Conservation (phyloP, 2,797 vertebrate species). For the Artibeus lituratus region DNA sequence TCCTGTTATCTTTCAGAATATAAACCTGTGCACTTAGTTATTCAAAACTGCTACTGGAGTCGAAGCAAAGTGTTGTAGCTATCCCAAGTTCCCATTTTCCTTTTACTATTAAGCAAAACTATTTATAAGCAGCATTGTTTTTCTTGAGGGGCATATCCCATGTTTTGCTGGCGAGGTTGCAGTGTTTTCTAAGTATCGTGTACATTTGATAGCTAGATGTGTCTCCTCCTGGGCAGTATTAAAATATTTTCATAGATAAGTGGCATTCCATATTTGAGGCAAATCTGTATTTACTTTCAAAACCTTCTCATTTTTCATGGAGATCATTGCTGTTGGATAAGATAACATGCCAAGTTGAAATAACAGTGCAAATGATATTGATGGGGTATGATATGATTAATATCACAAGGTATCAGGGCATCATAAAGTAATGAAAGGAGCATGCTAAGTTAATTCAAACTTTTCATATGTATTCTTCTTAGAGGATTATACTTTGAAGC, state of each 20-base stretch:
- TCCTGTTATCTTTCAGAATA: not conserved
- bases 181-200: not conserved
- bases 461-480: constrained; percentile 11
- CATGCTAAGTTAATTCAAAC: not conserved
- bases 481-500: not conserved
- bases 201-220: not conserved
- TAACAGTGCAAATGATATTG: constrained; percentile 26
- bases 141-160: not conserved
- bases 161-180: not conserved
- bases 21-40: not conserved
- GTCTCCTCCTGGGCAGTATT: not conserved
- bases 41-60: not conserved
- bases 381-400: constrained; percentile 50
- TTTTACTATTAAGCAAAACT: not conserved
- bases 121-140: not conserved
- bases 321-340: constrained; percentile 33
- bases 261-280: not conserved
- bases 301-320: constrained; percentile 47
- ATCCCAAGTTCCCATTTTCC: not conserved
- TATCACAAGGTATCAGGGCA: constrained; percentile 17
- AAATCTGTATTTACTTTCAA: not conserved
- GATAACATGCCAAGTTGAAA: constrained; percentile 44
- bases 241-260: constrained; percentile 51
- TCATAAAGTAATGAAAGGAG: constrained; percentile 6
- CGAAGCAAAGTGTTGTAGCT: not conserved